A percentile compares a stretch with the other conserved stretches of the same genome.
Evolutionary conservation across 2,797 vertebrate genomes (phyloP).

Genomic region (Eulemur coronatus): DNA sequence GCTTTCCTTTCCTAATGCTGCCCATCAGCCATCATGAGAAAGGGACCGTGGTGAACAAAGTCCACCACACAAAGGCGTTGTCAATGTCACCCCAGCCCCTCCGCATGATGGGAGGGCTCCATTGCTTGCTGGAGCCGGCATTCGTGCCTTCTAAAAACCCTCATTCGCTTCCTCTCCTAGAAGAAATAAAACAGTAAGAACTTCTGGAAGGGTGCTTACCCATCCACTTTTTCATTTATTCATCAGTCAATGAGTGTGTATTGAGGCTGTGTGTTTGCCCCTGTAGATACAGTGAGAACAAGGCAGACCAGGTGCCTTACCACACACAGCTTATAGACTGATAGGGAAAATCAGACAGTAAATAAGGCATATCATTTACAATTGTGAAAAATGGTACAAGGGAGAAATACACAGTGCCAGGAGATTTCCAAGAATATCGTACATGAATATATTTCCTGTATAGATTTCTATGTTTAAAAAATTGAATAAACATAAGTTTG

Average conservation of each 20-base stretch:
- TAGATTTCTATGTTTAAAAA: neutral
- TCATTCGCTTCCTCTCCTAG: neutral
- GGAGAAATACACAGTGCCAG: neutral
- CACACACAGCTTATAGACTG: neutral
- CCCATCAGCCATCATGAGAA: neutral
- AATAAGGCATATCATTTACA: neutral
- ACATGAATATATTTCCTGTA: neutral
- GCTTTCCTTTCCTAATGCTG: neutral
- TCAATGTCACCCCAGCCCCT: neutral
- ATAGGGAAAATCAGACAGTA: neutral
- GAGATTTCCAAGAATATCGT: neutral
- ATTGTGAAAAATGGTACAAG: neutral
- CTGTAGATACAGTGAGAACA: neutral
- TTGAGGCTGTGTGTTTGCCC: neutral
- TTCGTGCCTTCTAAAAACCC: neutral
- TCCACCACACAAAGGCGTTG: neutral
- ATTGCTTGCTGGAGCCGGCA: neutral
- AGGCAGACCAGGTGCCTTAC: neutral
- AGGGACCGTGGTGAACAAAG: neutral
- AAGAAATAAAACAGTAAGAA: neutral
- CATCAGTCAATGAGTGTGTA: neutral
- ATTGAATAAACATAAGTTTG: neutral
- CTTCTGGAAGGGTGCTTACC: neutral
- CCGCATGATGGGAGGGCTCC: fast-evolving
- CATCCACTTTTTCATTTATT: neutral